Evolutionary conservation across 92 coral and sea anemone genomes (phyloP), one percentile per base, ranked within the genome.

Genomic region (Porites divaricata): DNA sequence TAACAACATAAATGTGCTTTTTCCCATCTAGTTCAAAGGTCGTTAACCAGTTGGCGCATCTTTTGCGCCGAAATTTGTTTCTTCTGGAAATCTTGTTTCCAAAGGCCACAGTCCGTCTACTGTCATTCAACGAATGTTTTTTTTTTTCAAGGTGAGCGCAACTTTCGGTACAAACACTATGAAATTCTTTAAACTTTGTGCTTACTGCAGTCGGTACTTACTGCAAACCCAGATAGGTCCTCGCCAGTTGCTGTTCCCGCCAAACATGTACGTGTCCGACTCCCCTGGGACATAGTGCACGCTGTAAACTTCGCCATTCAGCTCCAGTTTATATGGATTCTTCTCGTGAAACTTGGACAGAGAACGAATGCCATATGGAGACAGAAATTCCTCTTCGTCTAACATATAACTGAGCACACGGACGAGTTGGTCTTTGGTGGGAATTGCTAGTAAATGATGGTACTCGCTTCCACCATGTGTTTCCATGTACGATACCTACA

Each of bases 191-290:
- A 35, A 54, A 11, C 59, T 54, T 15, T 4, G 59, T 11, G 72
- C 51, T 48, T 41, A 28, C 54, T 70, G 2, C 2, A 48, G 11
- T 16, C 70, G 1, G 69, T 73, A 87, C 99, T 86, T 89, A 96
- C 99, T 91, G 72, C 98, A 93, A 65, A 96, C 78, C 99, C 99
- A 96, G 25, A 96, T 87, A 6, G 98, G 98, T 25, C 98, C 98
- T n/a, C 98, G 87, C 98, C 98, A 95, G 88, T 95, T 95, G 78
- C 98, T 95, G 87, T 95, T 95, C 19, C 98, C 98, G 16, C 98
- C 98, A 75, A 95, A 95, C 98, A 95, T 93, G 68, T 69, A 51
- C 0, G 95, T 95, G 78, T 91, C 89, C 17, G 98, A 95, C 83
- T 95, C 98, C 10, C 92, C 98, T 4, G 98, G 90, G n/a, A 95